Conservation (phyloP, 2,797 vertebrate genomes). For the Pangasius mekongensis region DNA sequence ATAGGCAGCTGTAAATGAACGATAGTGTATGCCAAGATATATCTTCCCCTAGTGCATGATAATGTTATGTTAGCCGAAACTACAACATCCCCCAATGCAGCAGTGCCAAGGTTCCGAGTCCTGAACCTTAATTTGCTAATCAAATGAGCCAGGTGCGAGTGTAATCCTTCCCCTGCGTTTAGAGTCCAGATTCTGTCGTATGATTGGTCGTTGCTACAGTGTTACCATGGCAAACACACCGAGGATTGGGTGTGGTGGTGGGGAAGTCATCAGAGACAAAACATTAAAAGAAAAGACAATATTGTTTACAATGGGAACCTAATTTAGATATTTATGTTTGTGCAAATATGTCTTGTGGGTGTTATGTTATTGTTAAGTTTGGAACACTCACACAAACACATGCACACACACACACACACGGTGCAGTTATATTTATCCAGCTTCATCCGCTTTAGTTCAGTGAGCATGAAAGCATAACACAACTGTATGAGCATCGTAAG, state of each 20-base stretch:
- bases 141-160: slow-evolving; percentile 75
- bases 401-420: background rate
- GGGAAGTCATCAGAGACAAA: slow-evolving; percentile 51
- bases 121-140: slow-evolving; percentile 70
- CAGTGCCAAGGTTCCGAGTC: background rate
- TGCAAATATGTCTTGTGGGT: background rate
- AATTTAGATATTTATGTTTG: background rate
- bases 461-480: too few relatives aligned
- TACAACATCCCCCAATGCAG: slow-evolving; percentile 1
- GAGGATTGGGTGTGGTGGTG: slow-evolving; percentile 26
- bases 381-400: background rate
- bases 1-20: slow-evolving; percentile 2
- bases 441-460: background rate
- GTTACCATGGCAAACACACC: slow-evolving; percentile 51
- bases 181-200: slow-evolving; percentile 46
- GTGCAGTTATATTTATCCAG: background rate
- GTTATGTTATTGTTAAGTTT: background rate
- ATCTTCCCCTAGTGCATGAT: background rate
- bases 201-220: slow-evolving; percentile 66
- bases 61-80: slow-evolving; percentile 24
- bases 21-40: background rate
- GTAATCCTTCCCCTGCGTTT: slow-evolving; percentile 59
- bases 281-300: slow-evolving; percentile 28
- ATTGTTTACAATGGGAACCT: background rate
- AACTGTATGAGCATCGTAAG: background rate